Evolutionary conservation across 1,140 invertebrate genomes (phyloP).

Genomic region (Polyergus mexicanus): DNA sequence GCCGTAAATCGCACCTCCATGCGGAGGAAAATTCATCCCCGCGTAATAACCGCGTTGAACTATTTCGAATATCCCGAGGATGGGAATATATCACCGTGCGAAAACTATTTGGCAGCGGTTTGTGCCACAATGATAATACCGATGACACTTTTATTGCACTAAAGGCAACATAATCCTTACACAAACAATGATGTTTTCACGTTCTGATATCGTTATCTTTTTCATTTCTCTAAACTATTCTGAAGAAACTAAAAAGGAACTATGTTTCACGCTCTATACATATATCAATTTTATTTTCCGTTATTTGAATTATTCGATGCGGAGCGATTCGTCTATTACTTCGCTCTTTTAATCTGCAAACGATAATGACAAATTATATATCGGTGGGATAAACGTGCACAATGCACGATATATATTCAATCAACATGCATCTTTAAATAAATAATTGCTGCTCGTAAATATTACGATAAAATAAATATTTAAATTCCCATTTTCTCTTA

Average conservation of each 20-base stretch:
- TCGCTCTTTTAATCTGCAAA: no score
- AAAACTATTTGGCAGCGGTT: slow-evolving; percentile 41
- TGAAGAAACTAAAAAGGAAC: background rate
- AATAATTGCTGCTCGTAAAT: no score
- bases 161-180: slow-evolving; percentile 31
- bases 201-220: background rate
- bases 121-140: slow-evolving; percentile 14
- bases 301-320: no score
- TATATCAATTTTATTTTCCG: no score
- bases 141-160: slow-evolving; percentile 22
- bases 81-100: slow-evolving; percentile 36
- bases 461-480: no score
- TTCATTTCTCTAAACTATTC: background rate
- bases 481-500: no score
- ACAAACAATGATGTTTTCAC: background rate
- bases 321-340: no score
- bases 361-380: no score
- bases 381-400: no score
- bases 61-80: slow-evolving; percentile 56
- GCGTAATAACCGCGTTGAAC: slow-evolving; percentile 48
- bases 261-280: no score
- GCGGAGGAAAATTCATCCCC: slow-evolving; percentile 23
- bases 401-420: no score
- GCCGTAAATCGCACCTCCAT: slow-evolving; percentile 17
- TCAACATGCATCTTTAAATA: no score